Evolutionary conservation across 1,140 invertebrate genomes (phyloP), one percentile per base, ranked within the genome.

Genomic region (Wiebesia pumilae): DNA sequence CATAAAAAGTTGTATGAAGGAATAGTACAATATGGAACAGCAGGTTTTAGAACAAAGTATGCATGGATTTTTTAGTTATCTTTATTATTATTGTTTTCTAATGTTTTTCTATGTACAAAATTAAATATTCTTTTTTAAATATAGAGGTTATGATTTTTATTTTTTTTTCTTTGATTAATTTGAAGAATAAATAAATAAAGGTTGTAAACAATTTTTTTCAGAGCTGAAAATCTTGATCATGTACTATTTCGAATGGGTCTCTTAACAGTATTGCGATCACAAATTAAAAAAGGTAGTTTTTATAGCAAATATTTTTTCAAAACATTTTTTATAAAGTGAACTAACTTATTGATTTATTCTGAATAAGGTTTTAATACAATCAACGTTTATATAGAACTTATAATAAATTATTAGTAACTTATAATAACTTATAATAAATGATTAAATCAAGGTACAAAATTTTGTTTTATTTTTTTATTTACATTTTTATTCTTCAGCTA

Each of bases 181-280:
- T 58, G 19, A 40, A n/a, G 27, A 58, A 33, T 3, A 19, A 47
- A 62, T 62, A 40, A 40, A 30, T 43, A 40, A 24, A 35, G n/a
- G n/a, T n/a, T n/a, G n/a, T n/a, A n/a, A n/a, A n/a, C n/a, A n/a
- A n/a, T n/a, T 89, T 88, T 91, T 95, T 81, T 47, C 92, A 99
- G 98, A 91, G 97, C 97, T 51, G 95, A 95, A 82, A 93, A 96
- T 80, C 93, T 99, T 87, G 96, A 97, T 87, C 97, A 98, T 95
- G 96, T 99, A 3, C 95, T 98, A 90, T 99, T 97, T 91, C 95
- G 98, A 81, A 98, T 99, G 97, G 98, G 98, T 19, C 91, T 99
- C 30, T 93, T 99, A 86, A 97, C 98, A 24, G 97, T 96, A n/a
- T 93, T 99, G 19, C 94, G 98, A 80, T 98, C 98, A 6, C 95